Base-by-base conservation (phyloP, 2,113 vertebrate species). In the Columba livia region DNA sequence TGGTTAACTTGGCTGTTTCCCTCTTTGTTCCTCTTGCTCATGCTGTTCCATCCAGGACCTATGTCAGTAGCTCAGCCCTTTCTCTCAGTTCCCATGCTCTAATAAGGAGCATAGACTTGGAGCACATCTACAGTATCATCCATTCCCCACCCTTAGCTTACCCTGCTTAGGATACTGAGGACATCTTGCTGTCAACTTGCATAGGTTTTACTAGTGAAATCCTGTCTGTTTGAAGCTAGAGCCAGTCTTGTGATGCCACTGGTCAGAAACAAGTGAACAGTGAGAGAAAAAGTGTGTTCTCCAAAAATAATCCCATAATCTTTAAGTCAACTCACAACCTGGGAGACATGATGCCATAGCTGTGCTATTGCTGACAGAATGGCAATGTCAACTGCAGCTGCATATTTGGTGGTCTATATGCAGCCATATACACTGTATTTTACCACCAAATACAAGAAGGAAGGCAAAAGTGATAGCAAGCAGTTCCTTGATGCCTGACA, bases 81-180 rank as follows among this genome's bases (percentile, higher is more conserved):
- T 72, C 5, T 36, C 10, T 5, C 1, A 25, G 4, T 66, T 61
- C 72, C 32, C 32, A 0, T 50, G 4, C 62, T 61, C 72, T 31
- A 29, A 0, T 50, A 47, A 86, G 32, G 16, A 61, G 3, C 0
- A 0, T 10, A 9, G 24, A 10, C 12, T 50, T 47, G 38, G 23
- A 71, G 11, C 15, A 42, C 4, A 51, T n/a, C 28, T 51, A 4
- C 7, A 21, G 38, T 54, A 4, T 31, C 32, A 48, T 25, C 21
- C 15, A 6, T 40, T 84, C 32, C 12, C 10, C 26, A n/a, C 2
- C 2, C 7, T 81, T 67, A 14, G 8, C 4, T 51, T 31, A 34
- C 9, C 5, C 40, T 66, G 4, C 11, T 28, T 42, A 26, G 26
- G 32, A 82, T 14, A 31, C 0, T n/a, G 18, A 89, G 19, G 50